Evolutionary conservation across 2,797 vertebrate species (phyloP).

Genomic region (Smutsia gigantea): DNA sequence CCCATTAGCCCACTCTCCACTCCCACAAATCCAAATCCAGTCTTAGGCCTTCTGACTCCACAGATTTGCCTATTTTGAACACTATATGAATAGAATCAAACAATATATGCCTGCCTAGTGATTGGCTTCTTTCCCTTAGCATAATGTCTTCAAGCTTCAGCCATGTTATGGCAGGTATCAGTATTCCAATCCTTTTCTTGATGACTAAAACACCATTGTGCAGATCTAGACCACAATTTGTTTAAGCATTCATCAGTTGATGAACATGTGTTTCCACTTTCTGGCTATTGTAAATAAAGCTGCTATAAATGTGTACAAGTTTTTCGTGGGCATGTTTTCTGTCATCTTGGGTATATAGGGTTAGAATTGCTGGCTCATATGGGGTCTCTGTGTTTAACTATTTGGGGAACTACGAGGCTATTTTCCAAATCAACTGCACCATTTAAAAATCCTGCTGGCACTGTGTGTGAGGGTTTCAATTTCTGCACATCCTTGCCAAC

Average conservation of each 20-base stretch:
- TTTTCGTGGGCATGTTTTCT: too few relatives aligned
- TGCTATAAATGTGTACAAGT: too few relatives aligned
- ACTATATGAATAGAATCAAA: neutral
- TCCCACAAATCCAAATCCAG: neutral
- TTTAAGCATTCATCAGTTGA: neutral
- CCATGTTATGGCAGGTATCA: neutral
- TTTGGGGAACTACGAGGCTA: too few relatives aligned
- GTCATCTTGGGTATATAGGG: too few relatives aligned
- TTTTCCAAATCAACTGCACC: too few relatives aligned
- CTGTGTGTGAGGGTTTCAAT: too few relatives aligned
- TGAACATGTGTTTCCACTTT: neutral
- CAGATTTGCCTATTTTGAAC: neutral
- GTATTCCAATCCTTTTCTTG: neutral
- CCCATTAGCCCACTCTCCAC: neutral
- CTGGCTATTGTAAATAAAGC: too few relatives aligned
- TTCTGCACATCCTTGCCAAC: too few relatives aligned
- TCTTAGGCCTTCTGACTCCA: neutral
- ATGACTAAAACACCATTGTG: neutral
- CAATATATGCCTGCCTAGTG: neutral
- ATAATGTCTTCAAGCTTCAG: neutral
- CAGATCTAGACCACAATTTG: neutral
- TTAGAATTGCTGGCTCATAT: too few relatives aligned
- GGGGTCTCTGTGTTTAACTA: too few relatives aligned
- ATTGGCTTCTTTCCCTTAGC: constrained; percentile 16
- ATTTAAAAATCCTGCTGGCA: too few relatives aligned